Conservation (phyloP, 2,113 vertebrate genomes). For the Myrmecobius fasciatus region DNA sequence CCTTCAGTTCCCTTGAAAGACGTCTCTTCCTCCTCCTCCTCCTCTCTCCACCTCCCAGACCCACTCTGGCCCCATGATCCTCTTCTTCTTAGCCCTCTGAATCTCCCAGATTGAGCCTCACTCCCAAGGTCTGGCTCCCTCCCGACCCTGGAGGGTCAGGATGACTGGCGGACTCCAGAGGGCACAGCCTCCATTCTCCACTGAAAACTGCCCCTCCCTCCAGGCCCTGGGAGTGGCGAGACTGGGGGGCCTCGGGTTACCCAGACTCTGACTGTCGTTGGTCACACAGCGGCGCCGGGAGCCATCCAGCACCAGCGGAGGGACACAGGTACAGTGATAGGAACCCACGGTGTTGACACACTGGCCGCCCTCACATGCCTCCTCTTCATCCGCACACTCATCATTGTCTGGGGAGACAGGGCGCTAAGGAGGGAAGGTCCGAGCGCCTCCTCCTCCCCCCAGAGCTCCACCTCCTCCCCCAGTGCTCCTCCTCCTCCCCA, state of each 20-base stretch:
- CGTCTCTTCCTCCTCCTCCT: neutral
- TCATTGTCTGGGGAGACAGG: slow-evolving; percentile 85
- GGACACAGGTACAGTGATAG: slow-evolving; percentile 89
- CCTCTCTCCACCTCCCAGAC: neutral
- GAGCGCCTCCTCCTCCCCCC: fast-evolving
- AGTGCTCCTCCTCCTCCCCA: no score
- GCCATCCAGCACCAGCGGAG: slow-evolving; percentile 89
- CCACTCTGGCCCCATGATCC: neutral
- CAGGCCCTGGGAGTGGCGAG: neutral
- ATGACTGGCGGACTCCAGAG: no score
- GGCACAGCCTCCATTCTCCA: neutral
- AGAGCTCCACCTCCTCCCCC: no score
- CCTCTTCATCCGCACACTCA: slow-evolving; percentile 88
- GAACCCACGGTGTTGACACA: slow-evolving; percentile 93
- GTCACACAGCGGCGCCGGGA: slow-evolving; percentile 88
- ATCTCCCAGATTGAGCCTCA: neutral
- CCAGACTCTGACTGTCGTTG: slow-evolving; percentile 84
- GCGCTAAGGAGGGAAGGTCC: neutral
- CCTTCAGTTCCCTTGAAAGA: neutral
- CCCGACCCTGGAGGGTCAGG: neutral
- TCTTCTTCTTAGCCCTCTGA: neutral
- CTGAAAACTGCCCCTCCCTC: neutral
- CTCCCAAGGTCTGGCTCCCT: neutral
- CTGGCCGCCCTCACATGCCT: slow-evolving; percentile 85
- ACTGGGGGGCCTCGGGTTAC: slow-evolving; percentile 73